Evolutionary conservation across 2,797 vertebrate species (phyloP).

Genomic region (Enteromius paludinosus): DNA sequence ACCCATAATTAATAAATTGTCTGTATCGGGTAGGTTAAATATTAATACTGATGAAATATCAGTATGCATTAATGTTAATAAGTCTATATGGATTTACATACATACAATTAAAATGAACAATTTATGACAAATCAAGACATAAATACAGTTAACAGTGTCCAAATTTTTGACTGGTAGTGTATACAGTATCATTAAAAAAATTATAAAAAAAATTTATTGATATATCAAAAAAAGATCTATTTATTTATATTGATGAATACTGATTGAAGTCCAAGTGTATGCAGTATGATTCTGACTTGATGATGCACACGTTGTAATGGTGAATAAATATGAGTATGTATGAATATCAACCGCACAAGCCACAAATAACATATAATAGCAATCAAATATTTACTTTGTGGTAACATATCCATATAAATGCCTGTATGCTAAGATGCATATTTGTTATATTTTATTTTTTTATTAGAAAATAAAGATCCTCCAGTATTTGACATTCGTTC

Average conservation of each 20-base stretch:
- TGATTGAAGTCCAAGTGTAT: not conserved
- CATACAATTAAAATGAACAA: not conserved
- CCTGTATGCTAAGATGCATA: conserved; percentile 54
- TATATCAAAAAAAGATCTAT: conserved; percentile 9
- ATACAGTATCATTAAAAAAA: not conserved
- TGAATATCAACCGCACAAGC: conserved; percentile 26
- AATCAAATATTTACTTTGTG: conserved; percentile 25
- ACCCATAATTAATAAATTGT: not conserved
- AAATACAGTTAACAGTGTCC: not conserved
- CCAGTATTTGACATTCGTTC: conserved; percentile 64
- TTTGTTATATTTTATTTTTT: conserved; percentile 33
- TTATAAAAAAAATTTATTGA: not conserved
- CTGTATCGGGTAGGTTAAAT: not conserved
- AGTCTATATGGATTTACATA: not conserved
- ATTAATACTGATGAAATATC: not conserved
- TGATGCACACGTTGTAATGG: not conserved
- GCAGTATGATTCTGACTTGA: not conserved
- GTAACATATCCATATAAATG: conserved; percentile 49
- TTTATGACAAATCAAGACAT: not conserved
- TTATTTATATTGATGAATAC: conserved; percentile 16
- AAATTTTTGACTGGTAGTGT: not conserved
- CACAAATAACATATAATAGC: conserved; percentile 45
- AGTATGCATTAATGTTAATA: not conserved
- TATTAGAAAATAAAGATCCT: conserved; percentile 57
- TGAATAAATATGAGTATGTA: conserved; percentile 3